These are phyloP conservation scores for Gymnobelideus leadbeateri DNA, from an alignment of 2,113 vertebrate species.

Conservation along the genomic window DNA sequence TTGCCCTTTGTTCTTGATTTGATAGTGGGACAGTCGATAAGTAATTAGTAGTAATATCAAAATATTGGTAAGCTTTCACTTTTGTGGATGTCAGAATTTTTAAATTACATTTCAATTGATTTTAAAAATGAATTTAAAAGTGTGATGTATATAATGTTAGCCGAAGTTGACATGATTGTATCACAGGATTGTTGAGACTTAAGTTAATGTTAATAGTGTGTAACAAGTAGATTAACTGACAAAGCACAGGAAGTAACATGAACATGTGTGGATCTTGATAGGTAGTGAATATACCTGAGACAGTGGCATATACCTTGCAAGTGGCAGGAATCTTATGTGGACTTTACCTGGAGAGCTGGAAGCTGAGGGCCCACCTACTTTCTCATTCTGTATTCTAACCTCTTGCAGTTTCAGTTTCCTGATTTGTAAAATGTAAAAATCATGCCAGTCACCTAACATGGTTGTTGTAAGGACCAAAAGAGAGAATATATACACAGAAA, in stretches of 20 bases:
- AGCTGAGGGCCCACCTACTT: too few species aligned
- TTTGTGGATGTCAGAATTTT: not conserved
- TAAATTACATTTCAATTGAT: not conserved
- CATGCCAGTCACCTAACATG: not conserved
- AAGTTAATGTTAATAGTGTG: not conserved
- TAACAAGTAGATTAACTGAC: not conserved
- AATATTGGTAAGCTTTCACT: not conserved
- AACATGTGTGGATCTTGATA: not conserved
- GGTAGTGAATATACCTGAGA: not conserved
- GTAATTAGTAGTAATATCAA: not conserved
- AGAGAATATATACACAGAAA: not conserved
- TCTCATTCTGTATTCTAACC: not conserved
- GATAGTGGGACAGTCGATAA: not conserved
- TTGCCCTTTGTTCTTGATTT: constrained; percentile 20
- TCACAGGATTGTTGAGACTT: not conserved
- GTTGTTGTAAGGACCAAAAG: not conserved
- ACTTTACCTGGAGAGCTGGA: not conserved
- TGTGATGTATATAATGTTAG: not conserved
- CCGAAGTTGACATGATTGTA: not conserved
- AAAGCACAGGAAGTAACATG: not conserved
- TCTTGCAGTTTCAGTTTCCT: not conserved
- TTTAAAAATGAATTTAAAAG: not conserved
- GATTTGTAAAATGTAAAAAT: not conserved
- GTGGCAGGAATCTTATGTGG: too few species aligned
- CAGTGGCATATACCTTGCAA: too few species aligned